A percentile compares a stretch with the other conserved stretches of the same genome.
Evolutionary conservation across 2,797 vertebrate species (phyloP).

Genomic region (Anabacerthia variegaticeps): DNA sequence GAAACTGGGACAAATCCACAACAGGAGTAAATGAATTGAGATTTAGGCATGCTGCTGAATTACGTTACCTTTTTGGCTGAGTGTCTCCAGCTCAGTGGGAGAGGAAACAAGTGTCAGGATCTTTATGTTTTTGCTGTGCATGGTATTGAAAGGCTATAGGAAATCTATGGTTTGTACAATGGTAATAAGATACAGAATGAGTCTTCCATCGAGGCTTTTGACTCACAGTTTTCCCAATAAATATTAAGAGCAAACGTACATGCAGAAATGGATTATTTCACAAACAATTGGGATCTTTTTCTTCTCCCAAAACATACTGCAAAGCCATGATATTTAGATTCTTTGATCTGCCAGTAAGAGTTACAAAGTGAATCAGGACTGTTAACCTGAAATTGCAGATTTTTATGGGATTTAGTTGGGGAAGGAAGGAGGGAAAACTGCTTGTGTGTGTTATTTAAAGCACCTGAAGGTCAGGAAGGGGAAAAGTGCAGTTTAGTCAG

Average conservation of each 20-base stretch:
- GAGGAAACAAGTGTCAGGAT: not conserved
- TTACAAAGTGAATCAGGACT: not conserved
- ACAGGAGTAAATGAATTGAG: conserved; percentile 14
- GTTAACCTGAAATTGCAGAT: not conserved
- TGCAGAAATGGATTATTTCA: conserved; percentile 3
- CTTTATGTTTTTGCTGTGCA: not conserved
- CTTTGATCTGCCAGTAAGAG: not conserved
- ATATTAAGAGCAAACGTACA: not conserved
- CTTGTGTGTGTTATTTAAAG: not conserved
- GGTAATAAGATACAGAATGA: not conserved
- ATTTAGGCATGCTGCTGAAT: conserved; percentile 39
- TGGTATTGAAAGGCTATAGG: not conserved
- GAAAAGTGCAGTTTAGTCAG: not conserved
- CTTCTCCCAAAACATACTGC: not conserved
- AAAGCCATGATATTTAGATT: not conserved
- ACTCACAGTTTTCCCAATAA: not conserved
- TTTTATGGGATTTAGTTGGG: not conserved
- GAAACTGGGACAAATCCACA: conserved; percentile 26
- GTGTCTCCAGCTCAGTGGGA: not conserved
- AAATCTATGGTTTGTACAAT: conserved; percentile 1
- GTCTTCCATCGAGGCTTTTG: not conserved
- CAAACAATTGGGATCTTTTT: not conserved
- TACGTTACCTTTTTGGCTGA: not conserved
- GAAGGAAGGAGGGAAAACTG: not conserved
- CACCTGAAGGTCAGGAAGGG: not conserved